Evolutionary conservation across 2,888 invertebrate genomes (phyloP).

Genomic region (Notodonta ziczac): DNA sequence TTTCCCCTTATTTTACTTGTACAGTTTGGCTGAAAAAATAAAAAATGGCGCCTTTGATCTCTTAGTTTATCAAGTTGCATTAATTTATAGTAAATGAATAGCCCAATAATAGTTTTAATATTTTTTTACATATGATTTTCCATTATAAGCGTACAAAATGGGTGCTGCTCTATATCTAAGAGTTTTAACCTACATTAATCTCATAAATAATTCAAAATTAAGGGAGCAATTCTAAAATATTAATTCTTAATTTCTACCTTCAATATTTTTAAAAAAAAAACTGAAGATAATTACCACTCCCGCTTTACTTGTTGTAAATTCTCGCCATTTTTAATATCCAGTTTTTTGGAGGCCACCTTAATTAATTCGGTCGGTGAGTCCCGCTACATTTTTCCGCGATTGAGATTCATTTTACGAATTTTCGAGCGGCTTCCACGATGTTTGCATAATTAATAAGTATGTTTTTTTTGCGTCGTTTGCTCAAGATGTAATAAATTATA

Average conservation of each 20-base stretch:
- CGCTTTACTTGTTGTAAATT: neutral
- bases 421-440: slow-evolving; percentile 3
- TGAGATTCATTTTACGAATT: slow-evolving; percentile 17
- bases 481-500: slow-evolving; percentile 1
- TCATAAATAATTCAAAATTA: slow-evolving; percentile 4
- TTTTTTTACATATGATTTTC: neutral
- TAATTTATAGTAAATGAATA: too few relatives aligned
- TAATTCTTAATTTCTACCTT: neutral
- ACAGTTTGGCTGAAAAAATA: too few relatives aligned
- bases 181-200: neutral
- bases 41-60: too few relatives aligned
- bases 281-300: neutral
- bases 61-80: too few relatives aligned
- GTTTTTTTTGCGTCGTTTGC: neutral
- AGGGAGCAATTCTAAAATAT: neutral
- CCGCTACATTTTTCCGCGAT: slow-evolving; percentile 14
- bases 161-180: neutral
- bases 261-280: neutral
- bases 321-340: neutral
- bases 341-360: slow-evolving; percentile 4
- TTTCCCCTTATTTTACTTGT: too few relatives aligned
- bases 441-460: slow-evolving; percentile 1
- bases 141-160: neutral
- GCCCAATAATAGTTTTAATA: too few relatives aligned
- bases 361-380: slow-evolving; percentile 17